phyloP scores from a whole-genome alignment of 64 coral and sea anemone species.

The Montipora foliosa region DNA sequence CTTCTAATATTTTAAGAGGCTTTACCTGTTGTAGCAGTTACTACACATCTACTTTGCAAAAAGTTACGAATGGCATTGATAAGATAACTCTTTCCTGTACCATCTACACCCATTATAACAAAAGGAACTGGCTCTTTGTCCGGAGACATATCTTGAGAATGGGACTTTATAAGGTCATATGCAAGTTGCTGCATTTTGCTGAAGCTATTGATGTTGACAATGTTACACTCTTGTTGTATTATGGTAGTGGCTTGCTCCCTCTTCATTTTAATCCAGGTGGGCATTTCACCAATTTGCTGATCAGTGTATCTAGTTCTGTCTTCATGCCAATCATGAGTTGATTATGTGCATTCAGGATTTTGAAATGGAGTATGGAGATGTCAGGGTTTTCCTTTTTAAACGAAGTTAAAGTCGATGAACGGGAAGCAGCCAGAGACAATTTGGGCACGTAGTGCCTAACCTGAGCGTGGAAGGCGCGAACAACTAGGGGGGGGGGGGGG shows the following conservation, averaged over 20 bases:
- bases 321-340: conserved; percentile 46
- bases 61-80: conserved; percentile 25
- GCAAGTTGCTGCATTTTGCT: conserved; percentile 22
- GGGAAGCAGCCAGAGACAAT: no score
- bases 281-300: no score
- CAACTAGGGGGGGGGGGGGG: no score
- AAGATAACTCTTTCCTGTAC: not conserved
- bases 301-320: conserved; percentile 32
- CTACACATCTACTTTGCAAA: conserved; percentile 10
- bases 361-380: conserved; percentile 52
- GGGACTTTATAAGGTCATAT: no score
- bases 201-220: conserved; percentile 1
- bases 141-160: no score
- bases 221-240: no score
- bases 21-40: conserved; percentile 34
- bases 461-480: no score
- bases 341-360: conserved; percentile 32
- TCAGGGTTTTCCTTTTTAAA: not conserved
- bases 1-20: no score
- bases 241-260: conserved; percentile 9
- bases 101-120: not conserved
- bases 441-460: no score
- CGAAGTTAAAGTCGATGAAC: no score
- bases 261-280: conserved; percentile 21
- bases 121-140: not conserved